Conservation (phyloP, 2,888 invertebrate species). For the Aleiodes testaceus region DNA sequence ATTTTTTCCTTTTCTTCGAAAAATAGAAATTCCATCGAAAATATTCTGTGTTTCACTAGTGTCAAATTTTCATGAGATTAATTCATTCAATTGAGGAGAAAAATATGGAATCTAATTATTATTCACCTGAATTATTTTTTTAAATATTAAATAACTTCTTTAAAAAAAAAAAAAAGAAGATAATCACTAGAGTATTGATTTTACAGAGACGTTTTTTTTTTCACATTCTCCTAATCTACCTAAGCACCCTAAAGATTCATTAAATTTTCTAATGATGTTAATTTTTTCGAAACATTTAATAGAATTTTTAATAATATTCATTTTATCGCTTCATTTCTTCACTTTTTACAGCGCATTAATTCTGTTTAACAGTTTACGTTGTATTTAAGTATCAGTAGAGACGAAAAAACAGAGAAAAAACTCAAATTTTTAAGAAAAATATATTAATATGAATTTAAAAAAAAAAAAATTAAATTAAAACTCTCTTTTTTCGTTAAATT, state of each 20-base stretch:
- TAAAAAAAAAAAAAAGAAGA: conserved; percentile 47
- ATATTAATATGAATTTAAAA: background rate
- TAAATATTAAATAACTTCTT: conserved; percentile 38
- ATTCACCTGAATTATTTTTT: conserved; percentile 7
- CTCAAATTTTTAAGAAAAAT: background rate
- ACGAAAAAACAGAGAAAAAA: conserved; percentile 2
- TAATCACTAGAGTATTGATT: conserved; percentile 40
- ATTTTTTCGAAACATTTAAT: background rate
- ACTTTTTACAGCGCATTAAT: background rate
- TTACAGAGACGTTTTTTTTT: background rate
- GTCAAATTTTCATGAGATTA: conserved; percentile 53
- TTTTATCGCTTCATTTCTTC: background rate
- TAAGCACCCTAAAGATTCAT: conserved; percentile 19
- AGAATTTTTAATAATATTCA: conserved; percentile 2
- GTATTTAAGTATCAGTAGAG: conserved; percentile 19
- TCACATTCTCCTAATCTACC: background rate
- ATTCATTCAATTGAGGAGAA: background rate
- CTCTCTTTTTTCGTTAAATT: conserved; percentile 1
- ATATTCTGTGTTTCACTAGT: conserved; percentile 52
- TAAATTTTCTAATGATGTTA: conserved; percentile 15
- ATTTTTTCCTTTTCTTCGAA: conserved; percentile 53
- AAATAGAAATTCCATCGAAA: conserved; percentile 60
- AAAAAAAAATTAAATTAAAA: background rate
- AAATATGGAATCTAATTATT: conserved; percentile 6
- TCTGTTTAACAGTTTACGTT: background rate